Evolutionary conservation across 1,140 invertebrate genomes (phyloP), one percentile per base, ranked within the genome.

Genomic region (Drosophila erecta): DNA sequence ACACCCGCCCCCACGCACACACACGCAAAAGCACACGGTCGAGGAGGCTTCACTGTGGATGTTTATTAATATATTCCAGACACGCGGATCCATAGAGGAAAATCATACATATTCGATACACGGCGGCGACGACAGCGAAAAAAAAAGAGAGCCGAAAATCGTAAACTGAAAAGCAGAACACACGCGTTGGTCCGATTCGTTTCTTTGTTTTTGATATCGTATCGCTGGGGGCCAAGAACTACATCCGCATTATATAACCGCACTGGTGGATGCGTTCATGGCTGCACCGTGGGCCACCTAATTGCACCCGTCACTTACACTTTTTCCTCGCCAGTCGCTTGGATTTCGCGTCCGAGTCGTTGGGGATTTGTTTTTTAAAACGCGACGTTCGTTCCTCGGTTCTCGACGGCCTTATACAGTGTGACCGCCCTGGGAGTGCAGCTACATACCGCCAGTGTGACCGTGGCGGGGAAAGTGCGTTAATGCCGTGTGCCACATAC

Each of bases 31-130:
- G 57, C 58, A 77, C 47, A 64, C 60, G 37, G 15, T 20, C 38
- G 54, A 12, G 58, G 54, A 12, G 58, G 49, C 65, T 70, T 57
- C 65, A 79, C 50, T 79, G 65, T 67, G 67, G 53, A 76, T 78
- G 62, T 78, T 60, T 80, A 84, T 77, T 62, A 78, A 74, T 72
- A 75, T 81, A 78, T 86, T 87, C 83, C 83, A 86, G 65, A 79
- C 83, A 86, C 81, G 81, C 77, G 81, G 74, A 53, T 35, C 47
- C 62, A 56, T 22, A 61, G 50, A 58, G 22, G 30, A 73, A 47
- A 70, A 84, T 61, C 73, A 84, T 58, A 74, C 24, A 60, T 53
- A 74, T 65, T 62, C 72, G 38, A 59, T 72, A 76, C 78, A 60
- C 78, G 56, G 51, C 79, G 59, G 15, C 77, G 50, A n/a, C 62